Base-by-base conservation (phyloP, 2,113 vertebrate genomes). In the Plestiodon gilberti region DNA sequence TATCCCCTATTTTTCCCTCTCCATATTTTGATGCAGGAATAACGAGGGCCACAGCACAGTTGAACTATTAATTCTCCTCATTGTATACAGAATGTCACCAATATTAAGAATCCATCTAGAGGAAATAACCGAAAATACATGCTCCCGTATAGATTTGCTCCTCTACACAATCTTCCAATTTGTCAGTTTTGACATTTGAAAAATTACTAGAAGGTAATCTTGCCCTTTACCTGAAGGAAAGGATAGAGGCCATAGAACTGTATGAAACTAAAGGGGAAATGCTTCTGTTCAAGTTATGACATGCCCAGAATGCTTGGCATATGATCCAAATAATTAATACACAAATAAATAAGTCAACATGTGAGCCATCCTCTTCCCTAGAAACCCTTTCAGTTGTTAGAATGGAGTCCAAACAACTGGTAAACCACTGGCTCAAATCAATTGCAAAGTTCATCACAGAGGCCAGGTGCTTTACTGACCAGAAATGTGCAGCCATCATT, bases 401-500 rank as follows among this genome's bases (percentile, higher is more conserved):
- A 52, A 62, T 76, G 90, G 73, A 81, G 87, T 3, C 15, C 75
- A 80, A 80, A 4, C 78, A 78, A 67, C 28, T 78, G 18, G 43
- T 73, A 74, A 57, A 48, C 85, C 84, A 83, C 43, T 23, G 3
- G 55, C 8, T 82, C 59, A 38, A 86, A 57, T 82, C 71, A 85
- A 83, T 52, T 89, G 35, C 71, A 25, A 77, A 70, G 61, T 87
- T 81, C 84, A 78, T 75, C 91, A 57, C 59, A 86, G 86, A 82
- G 69, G 11, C 25, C 40, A 91, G 64, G 89, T 38, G 64, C 25
- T 88, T 87, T 89, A 91, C 90, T 90, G 90, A 90, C 75, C 93
- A 93, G 23, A 83, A 62, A 82, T 20, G 28, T 62, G 52, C 76
- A 90, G 87, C 33, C 78, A 0, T 0, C 3, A 55, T 55, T 87